Base-by-base conservation (phyloP, 2,113 vertebrate genomes). In the Rousettus leschenaultii region DNA sequence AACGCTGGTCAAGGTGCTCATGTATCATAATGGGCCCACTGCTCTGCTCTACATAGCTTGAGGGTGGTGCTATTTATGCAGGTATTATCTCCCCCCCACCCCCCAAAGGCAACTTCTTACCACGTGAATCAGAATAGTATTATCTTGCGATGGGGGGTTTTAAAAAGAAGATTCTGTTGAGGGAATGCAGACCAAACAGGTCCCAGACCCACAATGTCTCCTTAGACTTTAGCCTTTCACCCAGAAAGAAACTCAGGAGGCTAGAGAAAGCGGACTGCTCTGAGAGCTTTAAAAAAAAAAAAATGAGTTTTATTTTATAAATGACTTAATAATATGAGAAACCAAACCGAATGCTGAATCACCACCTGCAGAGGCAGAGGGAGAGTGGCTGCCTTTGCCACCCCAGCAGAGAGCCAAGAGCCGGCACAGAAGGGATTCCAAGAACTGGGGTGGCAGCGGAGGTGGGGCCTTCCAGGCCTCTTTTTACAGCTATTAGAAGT, bases 341-440 rank as follows among this genome's bases (percentile, higher is more conserved):
- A 35, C 35, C 86, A 57, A 53, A 40, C 87, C 63, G 38, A 86
- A 68, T 68, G 38, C 82, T 51, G 53, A 70, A 5, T 19, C 18
- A 7, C 3, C 4, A 1, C 12, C 43, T 53, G 38, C 35, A 26
- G 63, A 53, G 43, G 28, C 18, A 48, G 35, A 22, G 43, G 30
- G 30, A 24, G 35, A 71, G 70, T 10, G 1, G 45, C 15, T 83
- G 57, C n/a, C 55, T 97, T 53, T 92, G 90, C 66, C 38, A 28
- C 97, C 96, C 96, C 86, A n/a, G 97, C 5, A 97, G 97, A 85
- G 0, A 45, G 13, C 1, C n/a, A n/a, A n/a, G n/a, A n/a, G n/a
- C n/a, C n/a, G 0, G 0, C 12, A 33, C 43, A 93, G 1, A 91
- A 40, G 48, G 26, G 35, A 22, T 10, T 19, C 26, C n/a, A 28